Evolutionary conservation across 2,797 vertebrate species (phyloP).

Genomic region (Calcarius lapponicus): DNA sequence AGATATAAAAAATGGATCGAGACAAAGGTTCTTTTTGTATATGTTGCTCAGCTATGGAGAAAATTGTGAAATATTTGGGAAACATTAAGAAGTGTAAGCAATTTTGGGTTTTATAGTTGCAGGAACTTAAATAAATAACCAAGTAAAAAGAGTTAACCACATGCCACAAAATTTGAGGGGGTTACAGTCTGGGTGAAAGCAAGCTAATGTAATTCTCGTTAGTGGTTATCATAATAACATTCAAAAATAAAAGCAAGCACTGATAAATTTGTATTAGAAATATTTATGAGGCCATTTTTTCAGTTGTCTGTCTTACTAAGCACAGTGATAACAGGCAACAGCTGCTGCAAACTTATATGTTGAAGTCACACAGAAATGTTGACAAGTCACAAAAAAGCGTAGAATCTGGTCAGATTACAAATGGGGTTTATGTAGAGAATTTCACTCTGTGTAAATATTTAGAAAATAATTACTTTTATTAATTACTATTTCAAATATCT

Average conservation of each 20-base stretch:
- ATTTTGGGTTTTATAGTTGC: not conserved
- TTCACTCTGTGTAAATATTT: not conserved
- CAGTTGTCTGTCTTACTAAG: not conserved
- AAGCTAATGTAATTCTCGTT: not conserved
- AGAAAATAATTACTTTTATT: not conserved
- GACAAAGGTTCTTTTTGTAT: not conserved
- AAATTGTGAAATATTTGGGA: not conserved
- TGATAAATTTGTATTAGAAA: slow-evolving; percentile 4
- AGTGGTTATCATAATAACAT: not conserved
- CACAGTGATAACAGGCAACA: slow-evolving; percentile 24
- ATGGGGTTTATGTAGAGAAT: not conserved
- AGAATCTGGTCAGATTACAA: not conserved
- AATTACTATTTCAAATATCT: not conserved
- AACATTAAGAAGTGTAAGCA: not conserved
- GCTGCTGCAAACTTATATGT: slow-evolving; percentile 13
- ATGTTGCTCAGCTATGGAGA: not conserved
- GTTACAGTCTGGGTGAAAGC: not conserved
- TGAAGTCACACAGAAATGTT: not conserved
- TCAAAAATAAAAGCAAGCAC: not conserved
- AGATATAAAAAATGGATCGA: not conserved
- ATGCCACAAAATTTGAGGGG: not conserved
- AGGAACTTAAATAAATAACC: not conserved
- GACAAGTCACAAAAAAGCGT: not conserved
- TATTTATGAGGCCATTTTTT: not conserved
- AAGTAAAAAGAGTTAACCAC: not conserved